phyloP scores from a whole-genome alignment of 1,140 invertebrate species.

The Zaprionus davidi region DNA sequence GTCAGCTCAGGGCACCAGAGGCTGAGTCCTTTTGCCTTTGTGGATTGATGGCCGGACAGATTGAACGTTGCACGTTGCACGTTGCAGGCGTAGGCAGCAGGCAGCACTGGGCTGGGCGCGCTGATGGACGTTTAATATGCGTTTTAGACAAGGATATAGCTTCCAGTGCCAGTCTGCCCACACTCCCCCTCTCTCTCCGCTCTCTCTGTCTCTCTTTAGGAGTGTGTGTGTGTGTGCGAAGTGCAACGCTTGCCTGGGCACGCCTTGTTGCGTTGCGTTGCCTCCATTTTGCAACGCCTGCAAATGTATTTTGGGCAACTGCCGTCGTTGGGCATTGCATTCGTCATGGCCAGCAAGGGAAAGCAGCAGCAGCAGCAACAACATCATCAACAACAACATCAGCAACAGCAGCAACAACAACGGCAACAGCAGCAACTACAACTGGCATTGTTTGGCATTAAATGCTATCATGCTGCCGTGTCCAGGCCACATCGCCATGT shows the following conservation, averaged over 20 bases:
- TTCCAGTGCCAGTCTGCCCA: constrained; percentile 6
- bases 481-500: constrained; percentile 39
- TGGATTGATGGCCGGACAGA: constrained; percentile 77
- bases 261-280: constrained; percentile 6
- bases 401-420: constrained; percentile 16
- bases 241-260: constrained; percentile 53
- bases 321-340: constrained; percentile 44
- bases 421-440: constrained; percentile 25
- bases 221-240: constrained; percentile 38
- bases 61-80: constrained; percentile 57
- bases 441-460: constrained; percentile 70
- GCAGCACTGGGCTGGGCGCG: constrained; percentile 1
- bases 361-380: constrained; percentile 29
- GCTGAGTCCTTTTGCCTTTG: constrained; percentile 67
- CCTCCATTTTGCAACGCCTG: constrained; percentile 73
- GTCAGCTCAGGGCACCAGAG: constrained; percentile 53
- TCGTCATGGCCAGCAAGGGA: constrained; percentile 67
- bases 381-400: constrained; percentile 4
- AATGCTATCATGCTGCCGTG: constrained; percentile 71
- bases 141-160: constrained; percentile 66
- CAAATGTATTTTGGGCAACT: constrained; percentile 59
- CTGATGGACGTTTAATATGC: constrained; percentile 79
- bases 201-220: not conserved
- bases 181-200: not conserved
- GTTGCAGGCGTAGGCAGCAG: not conserved